phyloP scores from a whole-genome alignment of 2,797 vertebrate genomes.

The Ctenopoma kingsleyae region DNA sequence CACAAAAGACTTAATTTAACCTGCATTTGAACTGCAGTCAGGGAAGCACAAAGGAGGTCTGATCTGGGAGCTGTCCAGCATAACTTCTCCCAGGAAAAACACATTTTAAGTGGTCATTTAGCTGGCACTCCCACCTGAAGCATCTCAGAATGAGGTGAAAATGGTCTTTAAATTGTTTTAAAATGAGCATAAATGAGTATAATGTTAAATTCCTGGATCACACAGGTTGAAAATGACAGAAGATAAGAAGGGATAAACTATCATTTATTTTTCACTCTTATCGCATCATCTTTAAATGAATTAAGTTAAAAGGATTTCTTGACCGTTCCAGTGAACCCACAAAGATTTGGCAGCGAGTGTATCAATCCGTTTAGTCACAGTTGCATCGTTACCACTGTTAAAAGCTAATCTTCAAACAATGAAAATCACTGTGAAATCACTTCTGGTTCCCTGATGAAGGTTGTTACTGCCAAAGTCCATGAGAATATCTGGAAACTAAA shows the following conservation, averaged over 20 bases:
- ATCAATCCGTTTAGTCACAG: conserved; percentile 20
- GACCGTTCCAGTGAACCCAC: neutral
- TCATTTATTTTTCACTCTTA: neutral
- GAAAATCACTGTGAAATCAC: conserved; percentile 28
- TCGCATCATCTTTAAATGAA: neutral
- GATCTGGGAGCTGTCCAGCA: neutral
- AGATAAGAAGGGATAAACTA: neutral
- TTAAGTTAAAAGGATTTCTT: conserved; percentile 5
- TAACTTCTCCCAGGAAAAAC: neutral
- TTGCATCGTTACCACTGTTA: conserved; percentile 12
- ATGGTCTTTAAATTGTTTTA: neutral
- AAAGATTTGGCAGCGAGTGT: neutral
- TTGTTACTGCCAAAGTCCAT: neutral
- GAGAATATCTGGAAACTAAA: too few species aligned
- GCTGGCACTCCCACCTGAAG: neutral
- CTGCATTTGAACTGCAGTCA: conserved; percentile 36
- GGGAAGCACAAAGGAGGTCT: conserved; percentile 16
- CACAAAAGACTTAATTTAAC: conserved; percentile 64
- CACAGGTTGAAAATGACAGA: too few species aligned
- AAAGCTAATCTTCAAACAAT: conserved; percentile 13
- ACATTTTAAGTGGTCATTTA: neutral
- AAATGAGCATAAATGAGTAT: too few species aligned
- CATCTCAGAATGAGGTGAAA: neutral
- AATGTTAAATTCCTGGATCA: neutral
- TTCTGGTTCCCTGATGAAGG: neutral